A percentile compares a stretch with the other conserved stretches of the same genome.
These are phyloP conservation scores for Stichopus chloronotus DNA, from an alignment of 35 echinoderm and acorn worm genomes.

Conservation along the genomic window DNA sequence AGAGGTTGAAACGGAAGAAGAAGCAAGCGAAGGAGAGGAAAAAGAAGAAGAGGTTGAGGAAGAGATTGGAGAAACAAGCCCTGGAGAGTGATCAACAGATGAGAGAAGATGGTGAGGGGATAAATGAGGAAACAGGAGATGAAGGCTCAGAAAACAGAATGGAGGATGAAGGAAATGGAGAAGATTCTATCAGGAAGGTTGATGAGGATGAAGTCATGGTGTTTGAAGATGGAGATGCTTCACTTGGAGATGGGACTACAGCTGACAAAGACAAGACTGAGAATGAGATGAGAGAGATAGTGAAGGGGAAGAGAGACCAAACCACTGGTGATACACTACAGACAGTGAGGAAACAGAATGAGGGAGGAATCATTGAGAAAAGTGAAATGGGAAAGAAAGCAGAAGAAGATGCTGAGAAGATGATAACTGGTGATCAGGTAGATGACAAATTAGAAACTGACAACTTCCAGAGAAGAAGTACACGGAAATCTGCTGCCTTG, in stretches of 20 bases:
- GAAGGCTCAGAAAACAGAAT: neutral
- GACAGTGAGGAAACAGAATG: neutral
- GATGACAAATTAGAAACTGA: neutral
- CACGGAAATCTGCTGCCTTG: neutral
- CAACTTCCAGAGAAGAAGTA: neutral
- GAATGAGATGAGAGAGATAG: neutral
- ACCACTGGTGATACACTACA: neutral
- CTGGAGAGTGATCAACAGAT: neutral
- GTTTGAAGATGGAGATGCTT: neutral
- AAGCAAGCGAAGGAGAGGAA: neutral
- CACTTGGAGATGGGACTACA: too few relatives aligned
- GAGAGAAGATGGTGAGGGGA: neutral
- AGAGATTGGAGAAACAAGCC: neutral
- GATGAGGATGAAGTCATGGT: neutral
- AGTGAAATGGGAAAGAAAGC: neutral
- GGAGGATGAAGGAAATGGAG: neutral
- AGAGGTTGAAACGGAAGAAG: conserved; percentile 36
- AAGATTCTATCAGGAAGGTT: neutral
- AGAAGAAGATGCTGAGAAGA: neutral
- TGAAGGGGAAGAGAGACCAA: neutral
- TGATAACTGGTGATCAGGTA: neutral
- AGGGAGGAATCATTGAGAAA: neutral
- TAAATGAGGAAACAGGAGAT: neutral
- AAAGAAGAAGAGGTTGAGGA: conserved; percentile 40
- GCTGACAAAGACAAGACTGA: neutral